These are phyloP conservation scores for Campoplex capitator DNA, from an alignment of 2,888 invertebrate species.

Conservation along the genomic window DNA sequence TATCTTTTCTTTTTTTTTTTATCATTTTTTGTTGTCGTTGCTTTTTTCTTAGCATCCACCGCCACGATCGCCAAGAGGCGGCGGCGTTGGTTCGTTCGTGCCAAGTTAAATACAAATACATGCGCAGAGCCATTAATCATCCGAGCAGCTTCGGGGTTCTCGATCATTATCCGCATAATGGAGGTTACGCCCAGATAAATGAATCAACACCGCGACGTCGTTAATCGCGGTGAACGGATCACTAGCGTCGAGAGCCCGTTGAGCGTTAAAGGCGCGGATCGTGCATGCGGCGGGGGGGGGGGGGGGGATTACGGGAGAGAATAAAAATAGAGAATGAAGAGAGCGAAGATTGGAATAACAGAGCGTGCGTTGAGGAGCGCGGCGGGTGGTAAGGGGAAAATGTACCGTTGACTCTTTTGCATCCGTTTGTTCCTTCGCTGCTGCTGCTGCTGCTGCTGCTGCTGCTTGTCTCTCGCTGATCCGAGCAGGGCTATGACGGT, in stretches of 20 bases:
- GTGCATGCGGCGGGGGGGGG: background rate
- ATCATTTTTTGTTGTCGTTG: background rate
- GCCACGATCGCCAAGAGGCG: background rate
- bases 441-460: background rate
- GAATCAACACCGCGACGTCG: slow-evolving; percentile 37
- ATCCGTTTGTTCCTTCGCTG: background rate
- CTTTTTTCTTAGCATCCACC: background rate
- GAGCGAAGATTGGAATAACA: background rate
- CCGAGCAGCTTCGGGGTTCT: slow-evolving; percentile 32
- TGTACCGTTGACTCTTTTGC: background rate
- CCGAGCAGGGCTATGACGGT: too few relatives aligned
- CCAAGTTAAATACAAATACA: background rate
- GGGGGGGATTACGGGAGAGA: background rate
- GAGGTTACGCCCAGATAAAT: slow-evolving; percentile 59
- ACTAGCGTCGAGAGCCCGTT: slow-evolving; percentile 49
- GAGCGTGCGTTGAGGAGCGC: background rate
- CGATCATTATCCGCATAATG: slow-evolving; percentile 61
- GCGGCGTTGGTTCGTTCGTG: background rate
- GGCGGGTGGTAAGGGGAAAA: background rate
- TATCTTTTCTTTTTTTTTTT: too few relatives aligned
- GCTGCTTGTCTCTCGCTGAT: background rate
- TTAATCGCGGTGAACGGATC: slow-evolving; percentile 65
- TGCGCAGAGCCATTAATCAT: slow-evolving; percentile 30
- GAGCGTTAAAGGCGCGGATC: slow-evolving; percentile 16
- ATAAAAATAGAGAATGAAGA: background rate